Base-by-base conservation (phyloP, 1,140 invertebrate species). In the Caenorhabditis inopinata region DNA sequence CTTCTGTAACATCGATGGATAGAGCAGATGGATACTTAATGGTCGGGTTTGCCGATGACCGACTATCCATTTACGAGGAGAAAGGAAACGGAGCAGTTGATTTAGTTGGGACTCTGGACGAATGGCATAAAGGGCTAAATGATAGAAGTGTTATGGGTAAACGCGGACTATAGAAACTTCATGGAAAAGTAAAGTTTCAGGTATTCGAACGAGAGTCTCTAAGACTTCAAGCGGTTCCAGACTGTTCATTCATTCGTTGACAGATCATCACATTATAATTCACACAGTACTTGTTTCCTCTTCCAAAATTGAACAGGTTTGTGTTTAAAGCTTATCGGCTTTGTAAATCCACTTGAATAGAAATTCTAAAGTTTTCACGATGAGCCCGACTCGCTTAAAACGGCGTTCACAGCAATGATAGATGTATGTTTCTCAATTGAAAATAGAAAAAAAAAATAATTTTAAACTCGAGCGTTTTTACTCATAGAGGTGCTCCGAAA, bases 231-330 rank as follows among this genome's bases (percentile, higher is more conserved):
- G 45, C 9, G 62, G 62, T 11, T 45, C 62, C n/a, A 29, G 78
- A 27, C 14, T 79, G 2, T 79, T 79, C n/a, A 79, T 79, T 58
- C 78, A 79, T 42, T 68, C 58, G 21, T 21, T 68, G n/a, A 68
- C 58, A 9, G 25, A 16, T 16, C 58, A 68, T 68, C 58, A 68
- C 27, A 68, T 68, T 21, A 32, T 68, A 0, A 68, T 68, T 68
- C 58, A 68, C 38, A 68, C 58, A 29, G 58, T 68, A 18, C 58
- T 68, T 38, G 32, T 68, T 1, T 7, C 14, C 7, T 1, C 25
- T 38, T 29, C 25, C 1, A 68, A 68, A 38, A 68, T 68, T 38
- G 32, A 68, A 68, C 58, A 68, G 32, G 58, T 68, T 4, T 7
- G 29, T n/a, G n/a, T n/a, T n/a, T n/a, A n/a, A n/a, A n/a, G n/a